Evolutionary conservation across 2,113 vertebrate genomes (phyloP), one percentile per base, ranked within the genome.

Genomic region (Pycnonotus jocosus): DNA sequence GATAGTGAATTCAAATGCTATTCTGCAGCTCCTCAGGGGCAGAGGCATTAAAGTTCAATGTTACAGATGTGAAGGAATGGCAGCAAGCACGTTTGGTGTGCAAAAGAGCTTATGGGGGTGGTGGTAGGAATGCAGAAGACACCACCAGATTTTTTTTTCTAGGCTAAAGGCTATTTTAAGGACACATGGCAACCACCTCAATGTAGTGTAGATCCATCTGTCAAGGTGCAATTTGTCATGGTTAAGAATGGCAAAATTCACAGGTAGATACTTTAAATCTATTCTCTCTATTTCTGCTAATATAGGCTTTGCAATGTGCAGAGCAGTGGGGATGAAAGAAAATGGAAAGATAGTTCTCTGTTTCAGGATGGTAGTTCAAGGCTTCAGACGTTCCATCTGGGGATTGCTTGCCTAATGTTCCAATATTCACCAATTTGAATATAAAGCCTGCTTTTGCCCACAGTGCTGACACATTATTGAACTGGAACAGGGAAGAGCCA

Each of bases 31-130:
- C 95, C 96, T 97, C 86, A 88, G 94, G 87, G 95, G 79, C 93
- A 97, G 85, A 97, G 80, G 81, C 90, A 97, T 94, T 97, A 95
- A 97, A 97, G 96, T 96, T 96, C 98, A 98, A 97, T 94, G 96
- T 95, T 97, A 97, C 92, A 95, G 92, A 96, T 96, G 94, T 97
- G 93, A 97, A 94, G 56, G 94, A 84, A 94, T 69, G 94, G 90
- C 93, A 93, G 81, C 7, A 28, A 96, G 74, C 77, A 94, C 90
- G 94, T 94, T 96, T 94, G 73, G 89, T 79, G 97, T 97, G 89
- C 81, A 94, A 89, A 97, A 90, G 56, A 95, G 91, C 76, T 94
- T 54, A 89, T 58, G 85, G 40, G 86, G 87, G 42, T 66, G 61
- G 42, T 82, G 60, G 92, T 85, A 64, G 90, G 90, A 95, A 84